These are phyloP conservation scores for cat (Felis catus) DNA, from an alignment of 2,113 vertebrate species.

Conservation along the genomic window DNA sequence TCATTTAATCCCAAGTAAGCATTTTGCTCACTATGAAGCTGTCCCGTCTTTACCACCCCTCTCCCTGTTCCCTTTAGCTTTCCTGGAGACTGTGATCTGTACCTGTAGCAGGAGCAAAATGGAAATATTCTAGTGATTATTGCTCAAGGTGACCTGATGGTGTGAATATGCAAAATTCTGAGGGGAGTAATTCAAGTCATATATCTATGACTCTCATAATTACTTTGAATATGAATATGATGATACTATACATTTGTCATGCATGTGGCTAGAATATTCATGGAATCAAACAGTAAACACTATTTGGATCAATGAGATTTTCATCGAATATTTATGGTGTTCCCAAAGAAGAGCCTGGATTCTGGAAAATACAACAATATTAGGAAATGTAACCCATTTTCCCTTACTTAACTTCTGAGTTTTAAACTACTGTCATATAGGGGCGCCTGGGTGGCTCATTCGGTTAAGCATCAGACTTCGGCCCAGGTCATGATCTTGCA, in stretches of 20 bases:
- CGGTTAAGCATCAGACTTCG: no score
- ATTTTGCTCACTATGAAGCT: conserved; percentile 82
- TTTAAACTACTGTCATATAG: background rate
- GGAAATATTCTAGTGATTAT: conserved; percentile 49
- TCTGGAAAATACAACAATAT: background rate
- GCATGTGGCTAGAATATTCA: conserved; percentile 4
- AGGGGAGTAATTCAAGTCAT: conserved; percentile 46
- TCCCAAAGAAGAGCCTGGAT: background rate
- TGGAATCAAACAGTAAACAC: conserved; percentile 28
- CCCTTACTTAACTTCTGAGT: background rate
- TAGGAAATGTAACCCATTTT: background rate
- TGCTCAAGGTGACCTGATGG: conserved; percentile 41
- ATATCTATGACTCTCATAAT: conserved; percentile 33
- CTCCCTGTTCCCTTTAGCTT: conserved; percentile 24
- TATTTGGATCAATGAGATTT: conserved; percentile 32
- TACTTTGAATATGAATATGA: conserved; percentile 41
- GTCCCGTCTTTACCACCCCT: background rate
- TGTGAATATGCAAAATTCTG: conserved; percentile 18
- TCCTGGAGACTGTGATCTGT: conserved; percentile 60
- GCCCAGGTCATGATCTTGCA: no score
- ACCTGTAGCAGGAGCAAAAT: conserved; percentile 41
- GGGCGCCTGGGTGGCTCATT: no score
- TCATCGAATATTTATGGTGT: background rate
- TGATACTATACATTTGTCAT: conserved; percentile 10
- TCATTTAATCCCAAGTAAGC: conserved; percentile 81